Evolutionary conservation across 2,888 invertebrate species (phyloP).

Genomic region (Creontiades dilutus): DNA sequence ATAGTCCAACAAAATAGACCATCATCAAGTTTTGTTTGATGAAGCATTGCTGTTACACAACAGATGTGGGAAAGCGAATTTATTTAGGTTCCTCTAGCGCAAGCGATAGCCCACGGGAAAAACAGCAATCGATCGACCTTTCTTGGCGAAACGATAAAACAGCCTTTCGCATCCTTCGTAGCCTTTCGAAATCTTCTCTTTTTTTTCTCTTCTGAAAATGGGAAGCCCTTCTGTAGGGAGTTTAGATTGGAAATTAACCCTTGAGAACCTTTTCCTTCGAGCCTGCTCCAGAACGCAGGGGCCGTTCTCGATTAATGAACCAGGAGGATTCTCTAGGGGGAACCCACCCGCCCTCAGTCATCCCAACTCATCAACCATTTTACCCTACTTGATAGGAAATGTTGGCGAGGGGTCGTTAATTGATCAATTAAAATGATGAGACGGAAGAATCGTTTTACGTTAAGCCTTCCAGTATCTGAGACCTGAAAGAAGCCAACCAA

Average conservation of each 20-base stretch:
- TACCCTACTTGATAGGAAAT: conserved; percentile 34
- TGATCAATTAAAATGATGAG: conserved; percentile 47
- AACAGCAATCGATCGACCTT: no score
- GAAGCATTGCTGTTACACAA: no score
- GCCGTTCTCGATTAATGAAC: conserved; percentile 47
- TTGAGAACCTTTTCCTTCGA: neutral
- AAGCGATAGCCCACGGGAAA: no score
- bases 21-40: no score
- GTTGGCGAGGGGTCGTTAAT: conserved; percentile 12
- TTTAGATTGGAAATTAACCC: conserved; percentile 46
- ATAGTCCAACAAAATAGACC: no score
- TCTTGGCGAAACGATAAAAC: no score
- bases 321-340: neutral
- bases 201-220: neutral
- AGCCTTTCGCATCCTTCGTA: neutral
- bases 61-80: no score
- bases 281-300: neutral
- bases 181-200: neutral
- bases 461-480: neutral
- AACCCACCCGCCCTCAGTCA: neutral
- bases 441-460: conserved; percentile 44
- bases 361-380: conserved; percentile 24
- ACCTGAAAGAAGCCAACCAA: neutral
- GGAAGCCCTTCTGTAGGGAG: neutral
- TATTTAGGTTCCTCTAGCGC: no score